A percentile compares a stretch with the other conserved stretches of the same genome.
These are phyloP conservation scores for Phalacrocorax brasilianus DNA, from an alignment of 2,113 vertebrate genomes.

Conservation along the genomic window DNA sequence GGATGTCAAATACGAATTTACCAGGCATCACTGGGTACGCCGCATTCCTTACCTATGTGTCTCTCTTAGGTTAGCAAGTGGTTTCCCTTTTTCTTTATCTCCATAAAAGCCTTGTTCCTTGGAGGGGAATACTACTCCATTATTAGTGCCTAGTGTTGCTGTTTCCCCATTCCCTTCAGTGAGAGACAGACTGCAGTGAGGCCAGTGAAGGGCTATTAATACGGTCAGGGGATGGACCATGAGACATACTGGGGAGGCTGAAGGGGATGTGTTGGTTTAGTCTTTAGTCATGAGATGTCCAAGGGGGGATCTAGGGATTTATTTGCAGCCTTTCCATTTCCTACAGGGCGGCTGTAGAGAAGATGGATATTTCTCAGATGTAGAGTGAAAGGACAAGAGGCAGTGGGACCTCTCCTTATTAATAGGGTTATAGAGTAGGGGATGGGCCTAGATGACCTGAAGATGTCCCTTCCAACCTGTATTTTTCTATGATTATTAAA, in stretches of 20 bases:
- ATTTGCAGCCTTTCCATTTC: background rate
- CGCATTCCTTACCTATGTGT: background rate
- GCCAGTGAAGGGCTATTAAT: background rate
- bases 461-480: background rate
- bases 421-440: too few species aligned
- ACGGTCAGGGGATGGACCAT: background rate
- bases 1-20: background rate
- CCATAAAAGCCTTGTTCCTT: background rate
- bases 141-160: background rate
- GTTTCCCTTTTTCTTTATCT: background rate
- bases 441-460: background rate
- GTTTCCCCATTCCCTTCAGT: background rate
- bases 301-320: background rate
- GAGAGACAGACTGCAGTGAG: background rate
- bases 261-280: background rate
- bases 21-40: too few species aligned
- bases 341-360: background rate
- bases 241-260: accelerated
- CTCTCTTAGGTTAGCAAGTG: too few species aligned
- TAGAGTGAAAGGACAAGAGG: background rate
- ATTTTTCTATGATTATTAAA: background rate
- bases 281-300: background rate
- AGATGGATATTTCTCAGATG: background rate
- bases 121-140: background rate
- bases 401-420: too few species aligned